Percentiles rank a stretch among this genome's conserved stretches.
phyloP scores from a whole-genome alignment of 1,140 invertebrate species.

The Planococcus citri region DNA sequence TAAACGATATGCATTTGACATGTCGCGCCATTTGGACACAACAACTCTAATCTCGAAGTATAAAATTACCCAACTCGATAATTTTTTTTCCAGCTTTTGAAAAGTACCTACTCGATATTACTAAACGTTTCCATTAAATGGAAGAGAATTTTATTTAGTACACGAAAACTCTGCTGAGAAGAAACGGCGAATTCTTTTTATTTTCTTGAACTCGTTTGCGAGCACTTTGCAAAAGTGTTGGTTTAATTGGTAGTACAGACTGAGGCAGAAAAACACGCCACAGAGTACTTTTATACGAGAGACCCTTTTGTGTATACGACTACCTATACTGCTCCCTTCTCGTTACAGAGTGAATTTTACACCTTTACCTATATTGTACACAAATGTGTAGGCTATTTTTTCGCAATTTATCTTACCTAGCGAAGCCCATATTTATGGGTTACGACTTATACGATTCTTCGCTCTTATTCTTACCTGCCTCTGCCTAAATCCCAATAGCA shows the following conservation, averaged over 20 bases:
- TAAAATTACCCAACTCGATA: not conserved
- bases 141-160: too few relatives aligned
- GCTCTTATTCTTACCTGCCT: slow-evolving; percentile 2
- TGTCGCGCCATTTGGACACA: not conserved
- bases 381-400: slow-evolving; percentile 1
- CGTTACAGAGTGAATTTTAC: not conserved
- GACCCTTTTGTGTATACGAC: too few relatives aligned
- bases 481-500: slow-evolving; percentile 6
- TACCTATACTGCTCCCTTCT: not conserved
- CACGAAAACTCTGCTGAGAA: too few relatives aligned
- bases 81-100: not conserved
- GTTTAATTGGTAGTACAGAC: too few relatives aligned
- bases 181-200: too few relatives aligned
- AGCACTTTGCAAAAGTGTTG: too few relatives aligned
- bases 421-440: not conserved
- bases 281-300: too few relatives aligned
- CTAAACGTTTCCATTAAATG: not conserved
- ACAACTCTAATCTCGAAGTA: too few relatives aligned
- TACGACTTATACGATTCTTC: slow-evolving; percentile 6
- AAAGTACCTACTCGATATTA: not conserved
- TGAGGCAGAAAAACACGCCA: too few relatives aligned
- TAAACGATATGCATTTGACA: slow-evolving; percentile 7
- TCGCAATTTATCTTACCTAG: slow-evolving; percentile 6
- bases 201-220: too few relatives aligned
- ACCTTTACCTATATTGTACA: not conserved